A percentile compares a stretch with the other conserved stretches of the same genome.
These are phyloP conservation scores for Laterallus jamaicensis DNA, from an alignment of 2,113 vertebrate species.

Conservation along the genomic window DNA sequence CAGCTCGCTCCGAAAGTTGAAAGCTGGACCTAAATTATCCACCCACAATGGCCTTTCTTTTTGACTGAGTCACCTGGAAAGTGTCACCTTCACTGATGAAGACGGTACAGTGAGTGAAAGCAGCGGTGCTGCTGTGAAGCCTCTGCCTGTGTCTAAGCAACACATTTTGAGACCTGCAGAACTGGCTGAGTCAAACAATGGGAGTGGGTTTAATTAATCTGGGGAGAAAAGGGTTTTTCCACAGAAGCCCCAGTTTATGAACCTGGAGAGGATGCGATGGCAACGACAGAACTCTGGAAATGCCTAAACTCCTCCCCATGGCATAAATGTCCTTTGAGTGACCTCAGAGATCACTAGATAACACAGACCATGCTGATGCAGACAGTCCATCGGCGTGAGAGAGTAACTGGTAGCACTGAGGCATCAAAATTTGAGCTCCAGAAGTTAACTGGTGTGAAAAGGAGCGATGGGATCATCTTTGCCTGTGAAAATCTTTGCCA, in stretches of 20 bases:
- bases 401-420: slow-evolving; percentile 13
- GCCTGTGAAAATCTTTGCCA: not conserved
- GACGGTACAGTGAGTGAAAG: not conserved
- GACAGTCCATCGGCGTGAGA: not conserved
- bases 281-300: slow-evolving; percentile 4
- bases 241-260: not conserved
- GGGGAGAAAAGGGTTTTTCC: not conserved
- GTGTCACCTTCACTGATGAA: slow-evolving; percentile 14
- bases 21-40: slow-evolving; percentile 22
- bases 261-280: not conserved
- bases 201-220: not conserved
- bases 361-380: slow-evolving; percentile 16
- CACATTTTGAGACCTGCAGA: not conserved
- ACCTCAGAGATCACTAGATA: slow-evolving; percentile 38
- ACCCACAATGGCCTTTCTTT: slow-evolving; percentile 7
- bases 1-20: not conserved
- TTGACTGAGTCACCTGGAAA: slow-evolving; percentile 40
- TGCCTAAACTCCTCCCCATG: not conserved
- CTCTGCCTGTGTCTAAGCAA: not conserved
- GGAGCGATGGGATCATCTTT: not conserved
- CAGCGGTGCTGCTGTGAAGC: not conserved
- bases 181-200: not conserved
- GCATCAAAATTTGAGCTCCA: slow-evolving; percentile 26
- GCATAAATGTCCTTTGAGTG: slow-evolving; percentile 13
- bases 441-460: not conserved